Evolutionary conservation across 2,888 invertebrate genomes (phyloP).

Genomic region (Rhopalosiphum nymphaeae): DNA sequence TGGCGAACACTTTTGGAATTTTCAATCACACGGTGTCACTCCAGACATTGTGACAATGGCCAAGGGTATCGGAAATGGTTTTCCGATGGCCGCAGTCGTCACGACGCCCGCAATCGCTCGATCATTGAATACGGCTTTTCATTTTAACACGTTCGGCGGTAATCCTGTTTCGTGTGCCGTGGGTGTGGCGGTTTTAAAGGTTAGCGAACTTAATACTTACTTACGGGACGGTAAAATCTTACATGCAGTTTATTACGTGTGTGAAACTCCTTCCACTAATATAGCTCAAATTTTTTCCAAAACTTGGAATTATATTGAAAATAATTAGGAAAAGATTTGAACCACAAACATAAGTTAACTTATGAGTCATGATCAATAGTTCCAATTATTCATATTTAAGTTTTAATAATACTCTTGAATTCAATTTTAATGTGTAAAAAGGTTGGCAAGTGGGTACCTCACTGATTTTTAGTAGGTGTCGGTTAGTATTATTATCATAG

Average conservation of each 20-base stretch:
- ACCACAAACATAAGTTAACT: neutral
- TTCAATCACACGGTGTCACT: conserved; percentile 84
- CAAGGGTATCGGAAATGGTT: conserved; percentile 96
- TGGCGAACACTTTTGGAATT: conserved; percentile 97
- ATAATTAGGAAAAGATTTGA: neutral
- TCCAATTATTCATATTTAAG: neutral
- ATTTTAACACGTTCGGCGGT: conserved; percentile 97
- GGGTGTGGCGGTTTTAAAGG: conserved; percentile 93
- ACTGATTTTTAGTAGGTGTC: no score
- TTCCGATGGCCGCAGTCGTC: conserved; percentile 94
- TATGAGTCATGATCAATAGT: neutral
- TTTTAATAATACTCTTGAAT: neutral
- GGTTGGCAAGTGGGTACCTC: neutral
- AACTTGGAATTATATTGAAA: neutral
- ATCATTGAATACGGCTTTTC: conserved; percentile 80
- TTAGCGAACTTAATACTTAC: conserved; percentile 69
- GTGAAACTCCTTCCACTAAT: neutral
- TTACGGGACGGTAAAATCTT: neutral
- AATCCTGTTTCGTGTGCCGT: conserved; percentile 91
- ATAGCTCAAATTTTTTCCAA: neutral
- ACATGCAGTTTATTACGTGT: neutral
- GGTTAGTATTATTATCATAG: no score
- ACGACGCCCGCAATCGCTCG: conserved; percentile 90
- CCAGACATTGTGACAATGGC: conserved; percentile 98
- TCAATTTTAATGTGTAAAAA: neutral